Base-by-base conservation (phyloP, 1,140 invertebrate species). In the Tetragonula clypearis region DNA sequence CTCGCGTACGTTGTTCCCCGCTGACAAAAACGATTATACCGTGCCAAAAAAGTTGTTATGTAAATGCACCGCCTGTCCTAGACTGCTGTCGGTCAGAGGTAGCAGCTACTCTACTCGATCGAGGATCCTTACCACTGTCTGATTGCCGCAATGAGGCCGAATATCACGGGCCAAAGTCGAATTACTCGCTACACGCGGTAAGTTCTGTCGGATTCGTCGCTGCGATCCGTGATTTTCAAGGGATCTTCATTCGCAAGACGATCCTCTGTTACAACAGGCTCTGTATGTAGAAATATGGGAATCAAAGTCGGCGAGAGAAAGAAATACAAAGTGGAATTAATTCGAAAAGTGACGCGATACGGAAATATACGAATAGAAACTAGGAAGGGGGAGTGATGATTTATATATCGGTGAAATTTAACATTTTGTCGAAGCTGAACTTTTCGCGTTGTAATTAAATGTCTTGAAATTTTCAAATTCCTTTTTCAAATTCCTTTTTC, bases 41-140 rank as follows among this genome's bases (percentile, higher is more conserved):
- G 73, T 81, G 88, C 90, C 79, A 90, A 93, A 94, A 94, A 94
- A 94, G 93, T 91, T 91, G 93, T 94, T 94, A 94, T 94, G 94
- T 91, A 94, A 94, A 94, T 93, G 90, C 87, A 86, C 87, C 79
- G 83, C 86, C 78, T 81, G 86, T 88, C 88, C 88, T 91, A 91
- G 92, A 86, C 91, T 55, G 80, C 91, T 55, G 80, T 71, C 73
- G 87, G 85, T 84, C 86, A 87, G 83, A 91, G 66, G 84, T 90
- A 91, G 41, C 85, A 82, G 76, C 72, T 80, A 53, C 74, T 55
- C 81, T 58, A 53, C 30, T 72, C 23, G 41, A 68, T 76, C 80
- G 23, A 73, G 78, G n/a, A 21, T 49, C 23, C n/a, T 21, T 17
- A 23, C 71, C 41, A 73, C 19, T n/a, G 41, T 2, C 2, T 73